Percentiles rank a stretch among this genome's conserved stretches.
phyloP scores from a whole-genome alignment of 92 coral and sea anemone genomes.

The Zoanthus sansibaricus region DNA sequence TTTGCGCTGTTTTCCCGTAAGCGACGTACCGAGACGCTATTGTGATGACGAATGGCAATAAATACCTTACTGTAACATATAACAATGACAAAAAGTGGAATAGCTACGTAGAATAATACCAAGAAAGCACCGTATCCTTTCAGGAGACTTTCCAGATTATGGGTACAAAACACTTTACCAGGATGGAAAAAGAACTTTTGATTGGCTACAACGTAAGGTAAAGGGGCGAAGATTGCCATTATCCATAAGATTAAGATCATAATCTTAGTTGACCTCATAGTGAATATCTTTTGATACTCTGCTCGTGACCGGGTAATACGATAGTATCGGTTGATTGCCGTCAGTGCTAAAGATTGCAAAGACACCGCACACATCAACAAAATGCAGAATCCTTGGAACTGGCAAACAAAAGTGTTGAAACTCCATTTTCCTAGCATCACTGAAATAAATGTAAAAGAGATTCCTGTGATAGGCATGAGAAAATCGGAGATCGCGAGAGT shows the following conservation, averaged over 20 bases:
- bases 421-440: conserved; percentile 66
- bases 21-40: conserved; percentile 11
- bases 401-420: conserved; percentile 56
- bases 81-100: conserved; percentile 63
- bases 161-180: conserved; percentile 75
- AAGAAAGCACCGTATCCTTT: conserved; percentile 71
- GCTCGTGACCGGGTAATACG: conserved; percentile 62
- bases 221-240: conserved; percentile 72
- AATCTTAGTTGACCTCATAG: conserved; percentile 57
- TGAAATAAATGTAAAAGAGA: conserved; percentile 61
- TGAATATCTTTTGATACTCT: conserved; percentile 64
- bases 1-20: neutral
- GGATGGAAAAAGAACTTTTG: conserved; percentile 72
- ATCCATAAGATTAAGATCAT: conserved; percentile 65
- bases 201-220: conserved; percentile 66
- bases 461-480: conserved; percentile 66
- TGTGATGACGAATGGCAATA: conserved; percentile 68
- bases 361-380: conserved; percentile 69
- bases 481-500: conserved; percentile 75
- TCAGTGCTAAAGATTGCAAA: conserved; percentile 70
- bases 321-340: conserved; percentile 73
- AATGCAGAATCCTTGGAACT: conserved; percentile 73
- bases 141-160: conserved; percentile 61
- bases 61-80: conserved; percentile 68
- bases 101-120: conserved; percentile 63